Conservation (phyloP, 2,113 vertebrate species). For the Myocastor coypus region DNA sequence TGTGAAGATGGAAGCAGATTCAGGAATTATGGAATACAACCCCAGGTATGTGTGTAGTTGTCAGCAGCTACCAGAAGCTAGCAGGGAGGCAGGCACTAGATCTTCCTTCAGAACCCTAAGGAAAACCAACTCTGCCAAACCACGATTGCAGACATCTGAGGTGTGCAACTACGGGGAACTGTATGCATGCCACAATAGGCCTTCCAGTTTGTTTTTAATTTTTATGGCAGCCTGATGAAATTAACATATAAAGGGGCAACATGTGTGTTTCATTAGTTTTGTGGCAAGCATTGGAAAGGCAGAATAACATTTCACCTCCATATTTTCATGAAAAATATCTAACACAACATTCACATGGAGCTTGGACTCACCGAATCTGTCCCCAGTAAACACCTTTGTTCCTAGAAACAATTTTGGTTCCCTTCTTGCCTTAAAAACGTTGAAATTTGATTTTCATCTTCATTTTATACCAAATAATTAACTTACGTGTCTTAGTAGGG, state of each 20-base stretch:
- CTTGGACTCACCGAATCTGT: rapidly evolving
- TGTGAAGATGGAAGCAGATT: background rate
- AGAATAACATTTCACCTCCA: background rate
- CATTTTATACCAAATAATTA: slow-evolving; percentile 32
- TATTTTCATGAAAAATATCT: background rate
- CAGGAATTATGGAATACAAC: background rate
- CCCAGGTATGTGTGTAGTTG: background rate
- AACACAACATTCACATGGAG: background rate
- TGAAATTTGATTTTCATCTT: background rate
- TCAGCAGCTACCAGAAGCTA: background rate
- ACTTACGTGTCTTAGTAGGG: background rate
- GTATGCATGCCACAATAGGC: background rate
- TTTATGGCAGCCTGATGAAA: background rate
- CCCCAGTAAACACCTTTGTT: background rate
- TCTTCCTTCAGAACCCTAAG: background rate
- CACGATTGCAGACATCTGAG: background rate
- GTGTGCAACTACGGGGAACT: background rate
- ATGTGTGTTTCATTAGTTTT: background rate
- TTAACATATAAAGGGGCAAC: background rate
- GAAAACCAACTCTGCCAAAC: background rate
- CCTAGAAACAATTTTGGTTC: background rate
- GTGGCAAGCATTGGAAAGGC: rapidly evolving
- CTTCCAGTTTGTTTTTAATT: background rate
- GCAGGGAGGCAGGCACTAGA: background rate
- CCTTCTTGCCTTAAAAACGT: background rate